Base-by-base conservation (phyloP, 92 coral and sea anemone species). In the Paragorgia papillata region DNA sequence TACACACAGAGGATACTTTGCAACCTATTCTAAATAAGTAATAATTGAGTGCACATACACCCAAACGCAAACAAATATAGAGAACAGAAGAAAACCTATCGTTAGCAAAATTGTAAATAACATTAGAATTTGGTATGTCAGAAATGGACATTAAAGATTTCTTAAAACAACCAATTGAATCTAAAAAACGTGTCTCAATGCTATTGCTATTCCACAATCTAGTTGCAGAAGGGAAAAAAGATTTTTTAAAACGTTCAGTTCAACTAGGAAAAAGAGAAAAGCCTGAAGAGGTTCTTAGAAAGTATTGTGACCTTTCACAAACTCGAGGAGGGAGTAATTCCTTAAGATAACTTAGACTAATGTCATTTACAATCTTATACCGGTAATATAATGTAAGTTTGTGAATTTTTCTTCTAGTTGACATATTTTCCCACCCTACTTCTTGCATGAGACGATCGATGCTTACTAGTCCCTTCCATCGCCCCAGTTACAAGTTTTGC, bases 401-500 rank as follows among this genome's bases (percentile, higher is more conserved):
- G 34, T 81, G 85, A 7, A 81, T 27, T 17, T 18, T 1, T 15
- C 80, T 39, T 41, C 85, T 56, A 39, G 49, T 40, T 71, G 55
- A 56, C n/a, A 81, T 50, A 39, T 81, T 57, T 44, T 69, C 85
- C 85, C 85, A 81, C 15, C 79, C 51, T 8, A 81, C 44, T 58
- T 81, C 85, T 8, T 57, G 27, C 50, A 81, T 51, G 43, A 37
- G 43, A 37, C 26, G 67, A 13, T 19, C 26, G 67, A 13, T 19
- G 31, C 69, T 43, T 79, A 32, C 78, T 79, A 1, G 84, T 79
- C n/a, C 82, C 82, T 57, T 62, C 59, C 28, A 76, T 61, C 7
- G 82, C 56, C 27, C 82, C 82, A 9, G 82, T 57, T n/a, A 61
- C 82, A 40, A 76, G 21, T 10, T 46, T 35, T 0, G 82, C 74